Base-by-base conservation (phyloP, 2,888 invertebrate species). In the Agrypnus murinus region DNA sequence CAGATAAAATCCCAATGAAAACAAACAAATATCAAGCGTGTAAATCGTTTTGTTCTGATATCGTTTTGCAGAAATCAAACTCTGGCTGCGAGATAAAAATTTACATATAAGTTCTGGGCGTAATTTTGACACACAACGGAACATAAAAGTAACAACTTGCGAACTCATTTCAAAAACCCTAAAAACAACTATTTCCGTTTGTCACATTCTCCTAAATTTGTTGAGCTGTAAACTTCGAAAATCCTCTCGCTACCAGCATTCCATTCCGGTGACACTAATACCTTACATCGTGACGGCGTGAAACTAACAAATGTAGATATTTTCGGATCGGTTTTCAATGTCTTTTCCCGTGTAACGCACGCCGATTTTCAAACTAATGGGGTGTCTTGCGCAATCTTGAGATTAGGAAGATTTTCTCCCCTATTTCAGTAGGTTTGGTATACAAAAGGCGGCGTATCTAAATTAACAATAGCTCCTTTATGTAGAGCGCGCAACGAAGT, bases 231-330 rank as follows among this genome's bases (percentile, higher is more conserved):
- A 62, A 48, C 62, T 62, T 36, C 34, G 62, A 45, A 62, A 62
- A 45, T 45, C 55, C 55, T 36, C 59, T 34, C 14, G 48, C 17
- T 46, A 15, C 31, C 14, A 32, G 45, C 34, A 62, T 62, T 62
- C 32, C 62, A 48, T 34, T 36, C 19, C 17, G 45, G 46, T 46
- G 46, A 62, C 40, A 62, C 62, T 48, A 48, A 48, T 48, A 62
- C 62, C 62, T 62, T 62, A 34, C 62, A 62, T 17, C 36, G 36
- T 17, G 62, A 12, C 25, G 45, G 19, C 40, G 45, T 31, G 45
- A 46, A 62, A 34, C 59, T 43, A 59, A 45, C 43, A 59, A 59
- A 59, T 59, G 59, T 59, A 59, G 59, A 59, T 45, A 59, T 59
- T 59, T 45, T 40, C 15, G 12, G 43, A 59, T 43, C 31, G 59